These are phyloP conservation scores for Rhamnusium bicolor DNA, from an alignment of 2,888 invertebrate genomes.

Conservation along the genomic window DNA sequence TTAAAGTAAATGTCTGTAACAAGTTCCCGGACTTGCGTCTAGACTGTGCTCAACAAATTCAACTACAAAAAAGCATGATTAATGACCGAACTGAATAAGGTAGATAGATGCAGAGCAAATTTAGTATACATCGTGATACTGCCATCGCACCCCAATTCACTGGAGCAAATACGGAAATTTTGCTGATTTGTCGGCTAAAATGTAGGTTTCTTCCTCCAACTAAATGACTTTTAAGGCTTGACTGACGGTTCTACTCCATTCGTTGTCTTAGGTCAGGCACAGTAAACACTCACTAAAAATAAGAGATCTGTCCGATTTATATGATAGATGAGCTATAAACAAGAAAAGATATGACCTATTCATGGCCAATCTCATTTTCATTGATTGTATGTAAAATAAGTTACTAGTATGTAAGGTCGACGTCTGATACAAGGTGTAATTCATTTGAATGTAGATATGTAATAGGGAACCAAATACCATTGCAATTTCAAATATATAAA, in stretches of 20 bases:
- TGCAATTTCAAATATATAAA: no score
- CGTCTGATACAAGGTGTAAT: no score
- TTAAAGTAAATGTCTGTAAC: slow-evolving; percentile 2
- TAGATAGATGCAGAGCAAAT: slow-evolving; percentile 8
- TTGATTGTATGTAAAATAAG: not conserved
- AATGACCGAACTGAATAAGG: not conserved
- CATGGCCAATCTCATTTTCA: slow-evolving; percentile 1
- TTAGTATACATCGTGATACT: slow-evolving; percentile 8
- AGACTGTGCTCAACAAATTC: not conserved
- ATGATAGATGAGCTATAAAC: slow-evolving; percentile 16
- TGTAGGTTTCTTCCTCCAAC: not conserved
- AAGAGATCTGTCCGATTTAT: slow-evolving; percentile 5
- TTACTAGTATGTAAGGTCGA: not conserved
- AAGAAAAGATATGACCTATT: not conserved
- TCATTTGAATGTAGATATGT: no score
- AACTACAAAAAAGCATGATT: slow-evolving; percentile 9
- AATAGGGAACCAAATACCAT: no score
- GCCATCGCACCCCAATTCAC: not conserved
- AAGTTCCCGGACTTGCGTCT: slow-evolving; percentile 3
- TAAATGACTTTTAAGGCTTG: slow-evolving; percentile 15
- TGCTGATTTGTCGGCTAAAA: not conserved
- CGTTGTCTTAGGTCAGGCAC: slow-evolving; percentile 31
- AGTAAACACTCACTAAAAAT: slow-evolving; percentile 20
- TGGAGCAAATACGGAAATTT: not conserved
- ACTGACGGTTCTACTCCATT: slow-evolving; percentile 16